A percentile compares a stretch with the other conserved stretches of the same genome.
These are phyloP conservation scores for Drosophila truncata DNA, from an alignment of 1,140 invertebrate genomes.

Conservation along the genomic window DNA sequence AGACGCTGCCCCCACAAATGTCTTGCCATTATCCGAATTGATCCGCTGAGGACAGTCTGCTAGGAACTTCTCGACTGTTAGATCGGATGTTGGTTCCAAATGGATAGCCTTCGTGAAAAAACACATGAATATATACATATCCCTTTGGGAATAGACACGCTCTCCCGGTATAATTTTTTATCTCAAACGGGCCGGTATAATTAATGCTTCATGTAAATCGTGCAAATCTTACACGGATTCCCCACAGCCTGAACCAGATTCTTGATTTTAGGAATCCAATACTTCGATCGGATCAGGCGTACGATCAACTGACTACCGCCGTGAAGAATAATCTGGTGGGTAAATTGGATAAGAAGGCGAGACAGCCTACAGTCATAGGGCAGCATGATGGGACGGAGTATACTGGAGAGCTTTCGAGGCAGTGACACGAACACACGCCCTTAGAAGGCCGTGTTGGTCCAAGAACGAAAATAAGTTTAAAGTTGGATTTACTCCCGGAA, in stretches of 20 bases:
- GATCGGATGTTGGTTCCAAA: too few species aligned
- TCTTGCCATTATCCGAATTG: too few species aligned
- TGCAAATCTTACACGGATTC: neutral
- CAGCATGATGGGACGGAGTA: neutral
- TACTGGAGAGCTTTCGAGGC: too few species aligned
- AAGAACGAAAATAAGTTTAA: neutral
- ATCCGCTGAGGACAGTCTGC: too few species aligned
- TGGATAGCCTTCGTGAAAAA: too few species aligned
- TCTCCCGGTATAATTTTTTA: too few species aligned
- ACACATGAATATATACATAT: too few species aligned
- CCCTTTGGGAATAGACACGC: too few species aligned
- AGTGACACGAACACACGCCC: neutral
- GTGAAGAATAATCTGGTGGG: neutral
- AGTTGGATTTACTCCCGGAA: neutral
- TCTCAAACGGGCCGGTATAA: too few species aligned
- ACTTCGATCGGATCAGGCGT: neutral
- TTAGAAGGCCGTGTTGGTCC: neutral
- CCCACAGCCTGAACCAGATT: neutral
- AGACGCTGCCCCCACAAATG: too few species aligned
- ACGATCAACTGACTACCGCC: neutral
- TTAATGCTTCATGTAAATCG: too few species aligned
- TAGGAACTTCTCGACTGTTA: too few species aligned
- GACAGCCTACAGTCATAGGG: neutral
- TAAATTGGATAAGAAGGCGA: neutral
- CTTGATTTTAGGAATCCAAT: neutral